phyloP scores from a whole-genome alignment of 2,797 vertebrate species.

The Neosilurus mollespiculum region DNA sequence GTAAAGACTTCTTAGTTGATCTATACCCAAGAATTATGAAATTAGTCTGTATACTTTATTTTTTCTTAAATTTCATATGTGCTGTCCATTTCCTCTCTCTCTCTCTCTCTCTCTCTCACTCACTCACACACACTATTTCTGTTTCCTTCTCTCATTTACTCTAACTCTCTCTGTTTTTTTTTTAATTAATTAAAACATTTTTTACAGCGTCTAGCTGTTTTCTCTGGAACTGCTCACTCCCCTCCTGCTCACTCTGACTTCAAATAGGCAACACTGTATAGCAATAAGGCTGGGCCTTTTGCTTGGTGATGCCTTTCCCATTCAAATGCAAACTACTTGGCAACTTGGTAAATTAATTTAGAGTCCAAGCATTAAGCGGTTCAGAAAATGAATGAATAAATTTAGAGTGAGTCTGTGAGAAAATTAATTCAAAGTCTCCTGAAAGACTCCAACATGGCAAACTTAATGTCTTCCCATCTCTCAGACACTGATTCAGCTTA shows the following conservation, averaged over 20 bases:
- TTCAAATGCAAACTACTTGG: constrained; percentile 9
- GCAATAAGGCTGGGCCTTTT: constrained; percentile 1
- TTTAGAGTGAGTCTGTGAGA: not conserved
- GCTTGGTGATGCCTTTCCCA: constrained; percentile 17
- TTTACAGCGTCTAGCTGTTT: not conserved
- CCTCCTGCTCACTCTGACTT: not conserved
- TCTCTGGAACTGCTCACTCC: constrained; percentile 14
- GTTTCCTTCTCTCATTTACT: not conserved
- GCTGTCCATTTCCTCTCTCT: not conserved
- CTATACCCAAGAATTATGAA: not conserved
- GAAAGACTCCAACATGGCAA: not conserved
- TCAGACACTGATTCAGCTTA: constrained; percentile 1
- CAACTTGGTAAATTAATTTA: no score
- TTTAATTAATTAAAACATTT: not conserved
- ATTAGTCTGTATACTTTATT: not conserved
- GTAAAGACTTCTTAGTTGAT: not conserved
- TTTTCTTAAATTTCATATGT: not conserved
- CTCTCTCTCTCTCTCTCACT: not conserved
- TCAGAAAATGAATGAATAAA: no score
- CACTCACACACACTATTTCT: not conserved
- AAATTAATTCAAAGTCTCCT: not conserved
- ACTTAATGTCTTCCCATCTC: not conserved
- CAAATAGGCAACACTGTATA: constrained; percentile 2
- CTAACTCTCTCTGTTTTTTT: not conserved
- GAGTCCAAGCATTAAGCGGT: no score